phyloP scores from a whole-genome alignment of 2,888 invertebrate species.

The Lypha dubia region DNA sequence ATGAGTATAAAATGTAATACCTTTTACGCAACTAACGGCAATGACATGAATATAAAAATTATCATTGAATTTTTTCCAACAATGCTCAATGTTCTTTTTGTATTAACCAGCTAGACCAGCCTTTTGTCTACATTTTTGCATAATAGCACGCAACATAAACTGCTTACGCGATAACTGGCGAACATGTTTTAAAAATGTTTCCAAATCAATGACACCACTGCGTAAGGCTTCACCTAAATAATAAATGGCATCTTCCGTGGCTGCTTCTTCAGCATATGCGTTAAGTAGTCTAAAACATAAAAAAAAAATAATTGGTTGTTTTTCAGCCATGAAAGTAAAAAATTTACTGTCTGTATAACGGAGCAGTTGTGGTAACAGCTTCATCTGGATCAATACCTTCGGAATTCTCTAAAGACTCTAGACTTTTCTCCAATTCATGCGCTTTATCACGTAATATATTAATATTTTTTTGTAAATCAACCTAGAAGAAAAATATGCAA shows the following conservation, averaged over 20 bases:
- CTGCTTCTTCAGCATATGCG: slow-evolving; percentile 98
- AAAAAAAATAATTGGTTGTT: not conserved
- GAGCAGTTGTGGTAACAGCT: slow-evolving; percentile 97
- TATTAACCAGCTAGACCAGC: slow-evolving; percentile 91
- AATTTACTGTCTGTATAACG: slow-evolving; percentile 95
- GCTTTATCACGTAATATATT: slow-evolving; percentile 93
- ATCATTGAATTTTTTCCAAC: slow-evolving; percentile 2
- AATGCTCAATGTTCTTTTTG: not conserved
- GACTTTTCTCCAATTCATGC: slow-evolving; percentile 91
- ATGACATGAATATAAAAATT: slow-evolving; percentile 43
- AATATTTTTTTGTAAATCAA: slow-evolving; percentile 93
- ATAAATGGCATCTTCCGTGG: slow-evolving; percentile 99
- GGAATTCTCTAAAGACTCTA: slow-evolving; percentile 89
- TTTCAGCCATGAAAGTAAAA: not conserved
- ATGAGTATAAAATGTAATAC: slow-evolving; percentile 36
- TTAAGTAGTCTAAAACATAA: slow-evolving; percentile 88
- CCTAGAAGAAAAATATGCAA: slow-evolving; percentile 80
- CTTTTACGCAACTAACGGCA: slow-evolving; percentile 46
- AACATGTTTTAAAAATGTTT: slow-evolving; percentile 98
- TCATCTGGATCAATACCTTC: slow-evolving; percentile 96
- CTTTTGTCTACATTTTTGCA: slow-evolving; percentile 98
- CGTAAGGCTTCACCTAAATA: slow-evolving; percentile 97
- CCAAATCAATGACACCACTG: slow-evolving; percentile 96
- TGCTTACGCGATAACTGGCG: slow-evolving; percentile 97
- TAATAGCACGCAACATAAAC: slow-evolving; percentile 96